Base-by-base conservation (phyloP, 2,888 invertebrate genomes). In the Chorisops tibialis region DNA sequence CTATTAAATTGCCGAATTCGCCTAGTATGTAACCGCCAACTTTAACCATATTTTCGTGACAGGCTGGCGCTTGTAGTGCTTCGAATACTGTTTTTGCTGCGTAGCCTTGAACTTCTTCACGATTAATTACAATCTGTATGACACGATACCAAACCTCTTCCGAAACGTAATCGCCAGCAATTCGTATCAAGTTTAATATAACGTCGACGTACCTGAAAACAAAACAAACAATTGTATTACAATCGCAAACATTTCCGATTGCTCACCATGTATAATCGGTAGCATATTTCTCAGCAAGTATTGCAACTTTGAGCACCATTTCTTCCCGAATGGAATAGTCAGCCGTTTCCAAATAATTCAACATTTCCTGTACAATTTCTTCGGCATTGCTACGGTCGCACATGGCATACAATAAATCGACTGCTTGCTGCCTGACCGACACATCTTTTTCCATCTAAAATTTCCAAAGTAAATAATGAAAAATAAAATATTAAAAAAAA, bases 31-130 rank as follows among this genome's bases (percentile, higher is more conserved):
- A 99, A 59, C 98, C 99, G 65, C 98, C 98, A 60, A 99, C 99
- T 85, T 99, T 99, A 1, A 99, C 98, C 99, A 99, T 99, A 78
- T 99, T 99, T 80, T 99, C 99, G 78, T 99, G 99, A 74, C 99
- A 99, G 22, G 99, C 98, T 18, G 98, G 97, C 35, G 97, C 97
- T 82, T 99, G 97, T 59, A 98, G 81, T 62, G 96, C 96, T 85
- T 99, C 99, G 81, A 99, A 99, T 21, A 98, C 98, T 59, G 98
- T 99, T 82, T 99, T 99, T 52, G 98, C 98, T 64, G 99, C 98
- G 81, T 99, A 99, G 18, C 96, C 98, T 80, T 99, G 99, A 2
- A 99, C 98, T 80, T 99, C 99, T 77, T 99, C 98, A 71, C 98
- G 86, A 77, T 99, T 99, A 68, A 99, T 98, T 37, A 99, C 98